Percentiles rank a stretch among this genome's conserved stretches.
These are phyloP conservation scores for Drosophila quinaria DNA, from an alignment of 2,888 invertebrate genomes.

Conservation along the genomic window DNA sequence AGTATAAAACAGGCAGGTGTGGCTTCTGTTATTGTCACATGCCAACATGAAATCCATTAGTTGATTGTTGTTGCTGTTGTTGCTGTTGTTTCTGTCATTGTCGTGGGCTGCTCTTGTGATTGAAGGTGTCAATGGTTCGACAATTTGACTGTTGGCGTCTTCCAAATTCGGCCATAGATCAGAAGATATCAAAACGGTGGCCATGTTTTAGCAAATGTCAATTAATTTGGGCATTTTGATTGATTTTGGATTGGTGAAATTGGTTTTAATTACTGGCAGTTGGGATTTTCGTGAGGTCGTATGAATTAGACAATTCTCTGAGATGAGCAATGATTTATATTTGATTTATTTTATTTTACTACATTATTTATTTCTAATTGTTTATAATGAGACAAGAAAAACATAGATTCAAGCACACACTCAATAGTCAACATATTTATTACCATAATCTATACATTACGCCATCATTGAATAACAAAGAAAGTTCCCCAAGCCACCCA, in stretches of 20 bases:
- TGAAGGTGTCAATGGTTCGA: constrained; percentile 60
- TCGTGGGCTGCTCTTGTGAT: constrained; percentile 27
- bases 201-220: constrained; percentile 23
- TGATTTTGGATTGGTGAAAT: constrained; percentile 26
- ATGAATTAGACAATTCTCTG: constrained; percentile 15
- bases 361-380: not conserved
- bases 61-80: constrained; percentile 12
- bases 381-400: constrained; percentile 1
- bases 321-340: not conserved
- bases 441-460: constrained; percentile 32
- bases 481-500: constrained; percentile 49
- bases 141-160: constrained; percentile 43
- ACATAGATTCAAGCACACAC: not conserved
- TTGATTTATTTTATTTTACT: too few relatives aligned
- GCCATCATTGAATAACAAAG: constrained; percentile 48
- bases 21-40: constrained; percentile 52
- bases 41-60: constrained; percentile 57
- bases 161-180: constrained; percentile 29
- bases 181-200: constrained; percentile 32
- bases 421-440: constrained; percentile 18
- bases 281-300: constrained; percentile 32
- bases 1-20: constrained; percentile 34
- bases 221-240: constrained; percentile 43
- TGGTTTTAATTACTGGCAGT: constrained; percentile 31
- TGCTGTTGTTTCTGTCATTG: constrained; percentile 1